A percentile compares a stretch with the other conserved stretches of the same genome.
Evolutionary conservation across 2,113 vertebrate genomes (phyloP).

Genomic region (Scopus umbretta): DNA sequence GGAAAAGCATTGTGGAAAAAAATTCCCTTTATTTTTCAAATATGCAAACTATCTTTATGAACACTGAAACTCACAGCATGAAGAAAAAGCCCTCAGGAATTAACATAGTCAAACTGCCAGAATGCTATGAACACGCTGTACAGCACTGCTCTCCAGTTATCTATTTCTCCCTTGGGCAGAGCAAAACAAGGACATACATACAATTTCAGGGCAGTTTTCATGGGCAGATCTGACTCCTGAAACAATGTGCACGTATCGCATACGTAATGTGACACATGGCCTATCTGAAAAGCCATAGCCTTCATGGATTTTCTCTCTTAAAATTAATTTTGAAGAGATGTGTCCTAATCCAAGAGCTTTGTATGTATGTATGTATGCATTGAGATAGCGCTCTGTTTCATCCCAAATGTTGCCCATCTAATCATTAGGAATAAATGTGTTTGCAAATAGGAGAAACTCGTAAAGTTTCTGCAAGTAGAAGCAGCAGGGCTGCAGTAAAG

Average conservation of each 20-base stretch:
- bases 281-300: not conserved
- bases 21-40: slow-evolving; percentile 59
- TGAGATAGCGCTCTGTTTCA: not conserved
- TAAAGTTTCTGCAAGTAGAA: not conserved
- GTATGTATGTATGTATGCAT: not conserved
- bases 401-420: not conserved
- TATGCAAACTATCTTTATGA: slow-evolving; percentile 6
- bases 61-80: slow-evolving; percentile 1
- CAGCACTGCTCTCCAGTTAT: not conserved
- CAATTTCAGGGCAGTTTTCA: not conserved
- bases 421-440: not conserved
- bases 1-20: slow-evolving; percentile 47
- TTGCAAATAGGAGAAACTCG: not conserved
- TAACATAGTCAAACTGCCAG: not conserved
- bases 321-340: not conserved
- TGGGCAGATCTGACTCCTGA: not conserved
- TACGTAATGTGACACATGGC: not conserved
- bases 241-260: not conserved
- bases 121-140: not conserved
- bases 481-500: not conserved
- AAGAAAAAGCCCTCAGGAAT: not conserved
- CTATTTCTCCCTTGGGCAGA: not conserved
- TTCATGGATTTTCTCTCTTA: not conserved
- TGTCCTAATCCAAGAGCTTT: not conserved
- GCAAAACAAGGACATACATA: not conserved